phyloP scores from a whole-genome alignment of 92 coral and sea anemone genomes.

The Palythoa heliodiscus region DNA sequence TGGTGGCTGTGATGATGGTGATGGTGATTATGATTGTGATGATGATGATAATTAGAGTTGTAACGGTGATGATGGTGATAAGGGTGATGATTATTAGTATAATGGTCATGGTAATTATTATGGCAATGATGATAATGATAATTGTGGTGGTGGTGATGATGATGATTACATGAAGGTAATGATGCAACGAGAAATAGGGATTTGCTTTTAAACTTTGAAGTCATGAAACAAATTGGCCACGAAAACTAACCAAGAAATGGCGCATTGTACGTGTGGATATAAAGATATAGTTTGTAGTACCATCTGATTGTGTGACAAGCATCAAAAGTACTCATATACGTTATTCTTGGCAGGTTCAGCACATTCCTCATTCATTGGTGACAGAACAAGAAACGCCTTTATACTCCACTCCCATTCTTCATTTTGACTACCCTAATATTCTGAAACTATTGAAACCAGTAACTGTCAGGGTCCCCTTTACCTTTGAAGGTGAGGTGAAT shows the following conservation, averaged over 20 bases:
- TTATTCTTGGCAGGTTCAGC: slow-evolving; percentile 20
- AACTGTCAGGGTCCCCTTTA: slow-evolving; percentile 18
- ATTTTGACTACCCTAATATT: slow-evolving; percentile 27
- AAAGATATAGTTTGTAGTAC: no score
- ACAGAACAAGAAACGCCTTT: background rate
- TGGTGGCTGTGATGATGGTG: no score
- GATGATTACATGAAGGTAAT: no score
- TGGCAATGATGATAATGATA: no score
- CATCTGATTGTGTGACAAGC: background rate
- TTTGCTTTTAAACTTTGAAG: no score
- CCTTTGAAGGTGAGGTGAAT: slow-evolving; percentile 20
- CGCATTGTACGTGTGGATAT: background rate
- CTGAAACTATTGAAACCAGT: slow-evolving; percentile 12
- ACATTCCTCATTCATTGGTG: slow-evolving; percentile 24
- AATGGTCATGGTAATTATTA: no score
- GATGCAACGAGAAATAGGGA: no score
- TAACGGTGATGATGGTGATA: no score
- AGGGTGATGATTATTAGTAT: no score
- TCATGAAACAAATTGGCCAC: background rate
- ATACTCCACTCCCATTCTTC: slow-evolving; percentile 22
- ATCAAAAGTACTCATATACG: background rate
- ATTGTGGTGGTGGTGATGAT: no score
- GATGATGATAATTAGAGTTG: no score
- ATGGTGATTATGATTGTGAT: no score
- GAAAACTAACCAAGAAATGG: background rate